Base-by-base conservation (phyloP, 2,797 vertebrate species). In the Picus viridis region DNA sequence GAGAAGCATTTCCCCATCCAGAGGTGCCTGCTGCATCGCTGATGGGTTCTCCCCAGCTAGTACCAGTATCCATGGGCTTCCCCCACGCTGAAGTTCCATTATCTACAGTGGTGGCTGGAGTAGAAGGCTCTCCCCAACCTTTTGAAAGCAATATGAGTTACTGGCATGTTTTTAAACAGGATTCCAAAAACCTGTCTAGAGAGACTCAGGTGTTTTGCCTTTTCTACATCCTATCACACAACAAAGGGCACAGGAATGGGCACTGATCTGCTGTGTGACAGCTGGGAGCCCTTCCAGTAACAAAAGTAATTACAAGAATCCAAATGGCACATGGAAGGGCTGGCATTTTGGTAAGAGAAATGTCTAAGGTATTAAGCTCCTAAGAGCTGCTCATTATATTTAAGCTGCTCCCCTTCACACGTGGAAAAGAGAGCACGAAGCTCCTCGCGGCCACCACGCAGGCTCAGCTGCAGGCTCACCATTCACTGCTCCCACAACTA, bases 31-130 rank as follows among this genome's bases (percentile, higher is more conserved):
- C 95, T 83, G 97, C 92, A 6, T 98, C 97, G 32, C 96, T 90
- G 88, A 98, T 98, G 72, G 98, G 97, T 13, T 99, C 98, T 43
- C 98, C 98, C 99, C 99, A 99, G 97, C 95, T 97, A 43, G 98
- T 95, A 86, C 98, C 97, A 80, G 97, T 98, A 94, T 99, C 98
- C 94, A 98, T 97, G 80, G 99, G 98, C 90, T 99, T 99, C 30
- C 99, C 99, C 99, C 99, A 99, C 23, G 99, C 98, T 30, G 99
- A 98, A 3, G 99, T 99, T 79, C 99, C 99, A 26, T 99, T 99
- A 97, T 99, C 99, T 92, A 99, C 98, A 12, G 98, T 97, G 29
- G 98, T 98, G 74, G 98, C 98, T 67, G 98, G 98, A 95, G 97
- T 88, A 58, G 98, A 34, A 51, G 98, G 97, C 89, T 99, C 99